phyloP scores from a whole-genome alignment of 2,888 invertebrate genomes.

The Bembecia ichneumoniformis region DNA sequence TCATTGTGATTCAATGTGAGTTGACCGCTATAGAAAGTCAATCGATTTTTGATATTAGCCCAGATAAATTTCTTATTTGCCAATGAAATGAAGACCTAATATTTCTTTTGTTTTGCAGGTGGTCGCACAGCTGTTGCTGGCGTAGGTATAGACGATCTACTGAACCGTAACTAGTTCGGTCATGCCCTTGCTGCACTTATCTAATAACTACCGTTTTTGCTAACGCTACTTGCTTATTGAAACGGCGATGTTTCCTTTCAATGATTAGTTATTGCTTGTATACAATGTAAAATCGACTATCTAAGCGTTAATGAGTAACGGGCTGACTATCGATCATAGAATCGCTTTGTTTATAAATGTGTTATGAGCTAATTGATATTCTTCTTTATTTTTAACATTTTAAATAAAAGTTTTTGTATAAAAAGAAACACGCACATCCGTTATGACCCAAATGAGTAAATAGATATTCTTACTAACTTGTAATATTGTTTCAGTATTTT shows the following conservation, averaged over 20 bases:
- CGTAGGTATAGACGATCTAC: constrained; percentile 12
- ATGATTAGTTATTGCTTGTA: neutral
- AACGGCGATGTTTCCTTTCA: neutral
- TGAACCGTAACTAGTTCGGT: constrained; percentile 30
- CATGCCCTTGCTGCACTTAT: constrained; percentile 23
- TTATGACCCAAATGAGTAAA: too few relatives aligned
- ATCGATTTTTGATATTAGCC: constrained; percentile 40
- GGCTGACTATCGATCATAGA: neutral
- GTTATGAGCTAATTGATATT: too few relatives aligned
- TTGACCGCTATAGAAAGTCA: constrained; percentile 53
- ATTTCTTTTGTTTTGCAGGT: neutral
- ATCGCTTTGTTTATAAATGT: too few relatives aligned
- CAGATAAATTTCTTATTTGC: constrained; percentile 6
- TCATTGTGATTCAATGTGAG: constrained; percentile 41
- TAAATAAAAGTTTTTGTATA: too few relatives aligned
- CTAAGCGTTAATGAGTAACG: neutral
- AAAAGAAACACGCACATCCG: too few relatives aligned
- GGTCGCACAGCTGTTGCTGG: constrained; percentile 6
- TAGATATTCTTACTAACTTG: too few relatives aligned
- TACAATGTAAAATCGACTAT: neutral
- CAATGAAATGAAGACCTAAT: neutral
- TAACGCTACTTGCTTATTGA: neutral
- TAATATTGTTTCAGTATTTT: too few relatives aligned
- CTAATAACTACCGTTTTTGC: neutral
- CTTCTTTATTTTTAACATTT: too few relatives aligned